Evolutionary conservation across 1,140 invertebrate species (phyloP).

Genomic region (Drepana arcuata): DNA sequence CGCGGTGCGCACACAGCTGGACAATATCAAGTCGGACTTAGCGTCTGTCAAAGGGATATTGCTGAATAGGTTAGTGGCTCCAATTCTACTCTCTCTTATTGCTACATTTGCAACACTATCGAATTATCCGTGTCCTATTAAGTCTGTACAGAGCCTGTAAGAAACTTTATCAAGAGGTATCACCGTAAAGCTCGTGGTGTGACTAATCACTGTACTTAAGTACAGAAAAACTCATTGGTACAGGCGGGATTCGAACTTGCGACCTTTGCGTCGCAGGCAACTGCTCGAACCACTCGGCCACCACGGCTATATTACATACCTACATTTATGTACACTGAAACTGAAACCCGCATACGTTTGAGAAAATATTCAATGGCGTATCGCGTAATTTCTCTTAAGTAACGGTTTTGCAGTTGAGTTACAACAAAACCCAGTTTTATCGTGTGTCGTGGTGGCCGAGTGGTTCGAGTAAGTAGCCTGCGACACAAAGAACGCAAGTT

Average conservation of each 20-base stretch:
- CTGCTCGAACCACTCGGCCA: no score
- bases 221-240: neutral
- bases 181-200: no score
- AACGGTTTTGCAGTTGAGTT: no score
- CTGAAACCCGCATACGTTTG: no score
- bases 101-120: neutral
- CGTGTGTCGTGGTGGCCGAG: no score
- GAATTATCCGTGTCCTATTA: neutral
- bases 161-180: neutral
- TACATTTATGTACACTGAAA: no score
- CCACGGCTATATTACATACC: no score
- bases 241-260: neutral
- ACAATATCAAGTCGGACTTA: constrained; percentile 81
- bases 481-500: no score
- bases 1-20: constrained; percentile 74
- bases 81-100: constrained; percentile 9
- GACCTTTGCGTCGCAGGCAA: neutral
- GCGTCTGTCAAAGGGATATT: constrained; percentile 83
- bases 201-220: neutral
- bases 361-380: no score
- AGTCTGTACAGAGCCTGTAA: neutral
- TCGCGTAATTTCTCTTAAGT: no score
- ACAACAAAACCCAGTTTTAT: no score
- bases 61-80: constrained; percentile 75
- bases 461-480: no score